These are phyloP conservation scores for Heliothis virescens DNA, from an alignment of 1,140 invertebrate species.

Conservation along the genomic window DNA sequence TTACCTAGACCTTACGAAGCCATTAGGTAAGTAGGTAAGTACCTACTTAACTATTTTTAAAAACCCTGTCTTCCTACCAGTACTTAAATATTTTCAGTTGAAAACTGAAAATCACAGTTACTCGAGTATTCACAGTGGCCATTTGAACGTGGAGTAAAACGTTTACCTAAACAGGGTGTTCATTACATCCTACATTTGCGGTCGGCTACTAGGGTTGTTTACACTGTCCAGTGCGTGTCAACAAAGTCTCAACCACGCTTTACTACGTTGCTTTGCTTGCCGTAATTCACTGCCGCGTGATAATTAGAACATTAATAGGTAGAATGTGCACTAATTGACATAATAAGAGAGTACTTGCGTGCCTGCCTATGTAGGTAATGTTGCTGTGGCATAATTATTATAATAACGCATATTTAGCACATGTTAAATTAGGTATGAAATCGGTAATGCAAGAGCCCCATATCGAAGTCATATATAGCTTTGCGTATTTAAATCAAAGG, in stretches of 20 bases:
- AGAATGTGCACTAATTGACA: not conserved
- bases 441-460: too few relatives aligned
- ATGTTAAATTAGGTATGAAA: too few relatives aligned
- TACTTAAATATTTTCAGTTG: not conserved
- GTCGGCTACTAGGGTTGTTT: conserved; percentile 19
- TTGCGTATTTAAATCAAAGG: not conserved
- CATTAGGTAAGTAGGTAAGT: too few relatives aligned
- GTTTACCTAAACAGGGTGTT: conserved; percentile 28
- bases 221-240: conserved; percentile 20
- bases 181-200: conserved; percentile 34
- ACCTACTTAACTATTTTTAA: too few relatives aligned
- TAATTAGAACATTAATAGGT: not conserved
- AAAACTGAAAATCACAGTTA: not conserved
- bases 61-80: too few relatives aligned
- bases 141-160: conserved; percentile 20
- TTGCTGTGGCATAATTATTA: too few relatives aligned
- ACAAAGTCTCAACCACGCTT: conserved; percentile 22
- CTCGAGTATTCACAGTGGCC: conserved; percentile 36
- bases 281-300: not conserved
- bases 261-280: not conserved
- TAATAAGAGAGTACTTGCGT: too few relatives aligned
- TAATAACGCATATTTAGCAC: too few relatives aligned
- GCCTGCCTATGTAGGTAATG: too few relatives aligned
- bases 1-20: too few relatives aligned
- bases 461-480: too few relatives aligned